phyloP scores from a whole-genome alignment of 1,140 invertebrate species.

The Chelonus insularis region DNA sequence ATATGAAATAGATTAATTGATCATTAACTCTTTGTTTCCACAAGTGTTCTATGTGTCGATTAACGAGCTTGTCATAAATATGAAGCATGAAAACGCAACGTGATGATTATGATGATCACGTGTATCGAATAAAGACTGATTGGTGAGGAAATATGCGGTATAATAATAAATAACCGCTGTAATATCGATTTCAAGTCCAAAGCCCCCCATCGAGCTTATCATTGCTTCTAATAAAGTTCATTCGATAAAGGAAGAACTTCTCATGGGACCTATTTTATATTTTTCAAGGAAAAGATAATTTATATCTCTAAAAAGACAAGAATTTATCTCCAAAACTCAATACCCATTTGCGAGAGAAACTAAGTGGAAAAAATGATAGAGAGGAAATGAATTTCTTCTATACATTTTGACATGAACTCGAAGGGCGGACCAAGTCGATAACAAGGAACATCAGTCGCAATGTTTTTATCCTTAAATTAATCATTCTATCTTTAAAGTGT shows the following conservation, averaged over 20 bases:
- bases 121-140: constrained; percentile 28
- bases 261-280: constrained; percentile 9
- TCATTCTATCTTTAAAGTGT: too few species aligned
- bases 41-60: not conserved
- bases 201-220: not conserved
- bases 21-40: too few species aligned
- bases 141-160: constrained; percentile 11
- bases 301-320: not conserved
- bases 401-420: too few species aligned
- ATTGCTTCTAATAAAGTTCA: constrained; percentile 1
- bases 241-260: not conserved
- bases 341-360: not conserved
- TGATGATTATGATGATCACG: constrained; percentile 15
- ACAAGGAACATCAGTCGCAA: too few species aligned
- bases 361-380: not conserved
- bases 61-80: constrained; percentile 18
- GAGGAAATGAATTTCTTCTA: not conserved
- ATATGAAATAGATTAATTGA: too few species aligned
- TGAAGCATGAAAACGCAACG: constrained; percentile 6
- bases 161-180: constrained; percentile 12
- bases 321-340: not conserved
- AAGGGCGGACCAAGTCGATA: too few species aligned
- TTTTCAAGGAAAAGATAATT: not conserved
- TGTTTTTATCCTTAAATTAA: too few species aligned
- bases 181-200: constrained; percentile 16